Evolutionary conservation across 2,888 invertebrate genomes (phyloP).

Genomic region (Chironomus tentans): DNA sequence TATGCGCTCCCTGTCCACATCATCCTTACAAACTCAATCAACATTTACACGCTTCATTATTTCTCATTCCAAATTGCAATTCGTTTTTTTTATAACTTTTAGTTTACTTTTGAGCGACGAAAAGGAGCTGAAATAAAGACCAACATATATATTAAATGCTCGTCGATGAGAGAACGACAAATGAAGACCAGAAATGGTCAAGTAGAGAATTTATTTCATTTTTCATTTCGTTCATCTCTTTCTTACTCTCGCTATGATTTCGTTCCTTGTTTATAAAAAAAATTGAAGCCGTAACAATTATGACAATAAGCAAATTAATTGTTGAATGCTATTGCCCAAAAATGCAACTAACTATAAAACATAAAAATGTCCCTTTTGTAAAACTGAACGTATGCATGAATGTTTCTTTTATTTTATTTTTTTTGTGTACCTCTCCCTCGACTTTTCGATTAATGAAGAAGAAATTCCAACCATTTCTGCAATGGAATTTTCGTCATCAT

Average conservation of each 20-base stretch:
- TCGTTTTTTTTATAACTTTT: background rate
- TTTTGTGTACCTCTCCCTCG: background rate
- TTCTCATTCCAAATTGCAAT: background rate
- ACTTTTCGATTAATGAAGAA: background rate
- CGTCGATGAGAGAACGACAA: background rate
- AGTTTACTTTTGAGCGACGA: background rate
- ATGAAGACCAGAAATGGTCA: slow-evolving; percentile 6
- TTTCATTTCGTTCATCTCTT: background rate
- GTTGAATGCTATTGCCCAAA: slow-evolving; percentile 2
- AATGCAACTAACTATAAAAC: background rate
- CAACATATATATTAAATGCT: too few relatives aligned
- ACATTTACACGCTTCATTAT: background rate
- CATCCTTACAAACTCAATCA: background rate
- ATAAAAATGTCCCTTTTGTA: background rate
- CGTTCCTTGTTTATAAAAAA: background rate
- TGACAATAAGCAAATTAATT: slow-evolving; percentile 6
- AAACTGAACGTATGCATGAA: background rate
- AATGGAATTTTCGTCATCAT: background rate
- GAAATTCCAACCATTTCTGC: background rate
- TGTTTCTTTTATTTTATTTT: too few relatives aligned
- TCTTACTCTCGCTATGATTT: background rate
- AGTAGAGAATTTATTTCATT: background rate
- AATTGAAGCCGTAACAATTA: slow-evolving; percentile 12
- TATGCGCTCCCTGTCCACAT: background rate
- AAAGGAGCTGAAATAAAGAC: background rate